These are phyloP conservation scores for Gambusia yucatana DNA, from an alignment of 2,797 vertebrate species.

Conservation along the genomic window DNA sequence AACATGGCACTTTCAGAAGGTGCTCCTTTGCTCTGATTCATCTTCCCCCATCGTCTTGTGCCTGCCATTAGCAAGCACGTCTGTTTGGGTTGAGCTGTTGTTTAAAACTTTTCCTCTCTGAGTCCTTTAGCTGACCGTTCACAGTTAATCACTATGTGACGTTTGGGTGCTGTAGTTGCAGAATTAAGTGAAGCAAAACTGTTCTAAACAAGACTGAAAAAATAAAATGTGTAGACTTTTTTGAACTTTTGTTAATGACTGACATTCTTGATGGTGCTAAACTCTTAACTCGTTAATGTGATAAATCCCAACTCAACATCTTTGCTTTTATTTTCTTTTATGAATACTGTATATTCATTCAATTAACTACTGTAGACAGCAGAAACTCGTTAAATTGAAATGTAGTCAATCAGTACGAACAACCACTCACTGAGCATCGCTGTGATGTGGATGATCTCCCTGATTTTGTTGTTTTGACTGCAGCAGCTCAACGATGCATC, in stretches of 20 bases:
- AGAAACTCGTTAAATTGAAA: conserved; percentile 63
- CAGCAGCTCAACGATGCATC: conserved; percentile 54
- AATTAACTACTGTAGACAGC: conserved; percentile 49
- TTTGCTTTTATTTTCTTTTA: conserved; percentile 46
- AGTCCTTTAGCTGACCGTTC: conserved; percentile 13
- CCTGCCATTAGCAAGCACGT: conserved; percentile 50
- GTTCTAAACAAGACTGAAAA: background rate
- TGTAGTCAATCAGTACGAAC: conserved; percentile 71
- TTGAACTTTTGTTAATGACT: conserved; percentile 23
- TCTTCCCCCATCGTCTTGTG: conserved; percentile 59
- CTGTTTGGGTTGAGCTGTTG: conserved; percentile 28
- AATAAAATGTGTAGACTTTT: background rate
- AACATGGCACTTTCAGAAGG: conserved; percentile 68
- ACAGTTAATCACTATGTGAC: background rate
- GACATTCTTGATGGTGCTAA: conserved; percentile 28
- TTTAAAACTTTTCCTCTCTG: conserved; percentile 21
- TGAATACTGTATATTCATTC: conserved; percentile 51
- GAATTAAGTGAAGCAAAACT: background rate
- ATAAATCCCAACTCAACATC: conserved; percentile 34
- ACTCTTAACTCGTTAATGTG: conserved; percentile 31
- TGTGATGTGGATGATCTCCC: conserved; percentile 68
- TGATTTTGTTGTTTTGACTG: conserved; percentile 74
- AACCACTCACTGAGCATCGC: conserved; percentile 69
- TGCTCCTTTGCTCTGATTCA: conserved; percentile 62
- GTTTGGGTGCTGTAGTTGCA: background rate